Evolutionary conservation across 2,888 invertebrate genomes (phyloP).

Genomic region (Drosophila ezoana): DNA sequence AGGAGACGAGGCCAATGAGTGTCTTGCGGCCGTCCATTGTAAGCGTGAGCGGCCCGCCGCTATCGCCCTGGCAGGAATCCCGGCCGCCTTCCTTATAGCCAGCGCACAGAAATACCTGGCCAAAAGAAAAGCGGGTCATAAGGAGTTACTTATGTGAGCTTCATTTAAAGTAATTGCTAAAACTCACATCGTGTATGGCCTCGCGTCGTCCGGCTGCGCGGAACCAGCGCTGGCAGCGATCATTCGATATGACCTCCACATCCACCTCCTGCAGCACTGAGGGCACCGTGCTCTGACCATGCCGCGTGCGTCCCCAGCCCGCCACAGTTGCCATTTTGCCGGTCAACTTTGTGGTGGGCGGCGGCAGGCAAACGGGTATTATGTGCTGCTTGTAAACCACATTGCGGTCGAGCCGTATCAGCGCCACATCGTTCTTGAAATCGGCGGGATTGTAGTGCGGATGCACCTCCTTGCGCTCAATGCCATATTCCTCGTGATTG

Average conservation of each 20-base stretch:
- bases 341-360: constrained; percentile 90
- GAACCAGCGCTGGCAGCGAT: constrained; percentile 96
- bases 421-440: constrained; percentile 95
- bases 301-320: constrained; percentile 96
- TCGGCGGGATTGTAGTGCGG: constrained; percentile 95
- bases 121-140: fast-evolving
- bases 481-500: constrained; percentile 94
- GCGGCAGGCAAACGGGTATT: constrained; percentile 95
- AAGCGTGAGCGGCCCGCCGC: constrained; percentile 95
- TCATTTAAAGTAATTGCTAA: too few relatives aligned
- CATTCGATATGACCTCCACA: constrained; percentile 94
- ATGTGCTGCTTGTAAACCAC: constrained; percentile 97
- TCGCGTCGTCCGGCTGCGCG: constrained; percentile 94
- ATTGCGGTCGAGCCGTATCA: constrained; percentile 91
- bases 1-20: constrained; percentile 93
- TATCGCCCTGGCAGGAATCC: constrained; percentile 91
- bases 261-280: constrained; percentile 94
- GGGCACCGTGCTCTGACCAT: constrained; percentile 95
- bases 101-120: constrained; percentile 91
- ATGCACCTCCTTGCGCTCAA: constrained; percentile 96
- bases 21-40: constrained; percentile 94
- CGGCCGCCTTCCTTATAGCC: constrained; percentile 95
- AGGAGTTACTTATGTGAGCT: not conserved
- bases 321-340: constrained; percentile 96
- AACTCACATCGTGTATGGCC: constrained; percentile 92